Base-by-base conservation (phyloP, 1,140 invertebrate genomes). In the Condylostylus longicornis region DNA sequence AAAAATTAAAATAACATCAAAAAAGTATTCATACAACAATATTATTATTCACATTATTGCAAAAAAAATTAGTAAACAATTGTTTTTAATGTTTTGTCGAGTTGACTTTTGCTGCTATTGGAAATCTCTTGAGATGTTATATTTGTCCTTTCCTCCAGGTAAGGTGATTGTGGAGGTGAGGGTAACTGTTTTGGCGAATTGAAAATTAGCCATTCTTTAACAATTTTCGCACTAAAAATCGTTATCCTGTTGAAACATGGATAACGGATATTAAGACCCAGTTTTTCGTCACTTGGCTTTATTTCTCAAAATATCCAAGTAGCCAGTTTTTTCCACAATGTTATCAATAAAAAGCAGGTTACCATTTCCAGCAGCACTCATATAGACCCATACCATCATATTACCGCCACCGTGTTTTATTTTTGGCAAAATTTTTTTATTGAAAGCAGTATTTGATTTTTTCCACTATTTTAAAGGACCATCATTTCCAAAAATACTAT, bases 361-460 rank as follows among this genome's bases (percentile, higher is more conserved):
- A 8, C 53, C 49, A 2, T 51, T 42, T n/a, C 47, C 51, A 31
- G 21, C 18, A 1, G 28, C 27, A 12, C 38, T 32, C 37, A 60
- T 49, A 35, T 38, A 49, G 7, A 48, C 58, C 52, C 54, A 62
- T 10, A 56, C 48, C 51, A 60, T 56, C 3, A 54, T 29, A 28
- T 21, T 34, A 19, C 50, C 53, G 17, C 53, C 49, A 21, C 54
- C 49, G 35, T 59, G 49, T 42, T 63, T 62, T 8, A 63, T 48
- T 5, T 59, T 62, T 19, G 51, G 19, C 9, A 49, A 37, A 42
- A 48, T 43, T 21, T 40, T 14, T 22, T 33, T 33, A n/a, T 39
- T 19, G 13, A 35, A 22, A 17, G 20, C 40, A 17, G 30, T 38
- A 32, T 38, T 38, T 13, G 33, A 30, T 32, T 37, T 44, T 27